A percentile compares a stretch with the other conserved stretches of the same genome.
Conservation (phyloP, 2,797 vertebrate genomes). For the Cyclura pinguis region DNA sequence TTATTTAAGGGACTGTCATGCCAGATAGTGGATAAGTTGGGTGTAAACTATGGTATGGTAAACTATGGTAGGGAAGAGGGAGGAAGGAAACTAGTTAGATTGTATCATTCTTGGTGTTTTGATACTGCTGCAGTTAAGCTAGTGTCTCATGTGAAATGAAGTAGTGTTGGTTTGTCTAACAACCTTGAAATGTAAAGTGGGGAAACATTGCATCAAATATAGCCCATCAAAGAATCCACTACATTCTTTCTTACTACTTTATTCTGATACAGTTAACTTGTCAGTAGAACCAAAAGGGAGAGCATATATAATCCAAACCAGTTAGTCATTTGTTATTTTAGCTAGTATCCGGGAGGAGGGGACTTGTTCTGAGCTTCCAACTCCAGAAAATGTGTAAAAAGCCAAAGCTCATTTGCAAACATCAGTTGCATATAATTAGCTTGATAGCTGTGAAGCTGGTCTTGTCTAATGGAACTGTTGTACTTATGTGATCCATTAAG, state of each 20-base stretch:
- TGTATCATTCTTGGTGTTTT: neutral
- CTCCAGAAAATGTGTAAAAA: neutral
- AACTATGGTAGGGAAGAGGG: neutral
- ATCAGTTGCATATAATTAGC: conserved; percentile 9
- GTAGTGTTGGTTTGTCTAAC: neutral
- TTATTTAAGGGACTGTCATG: neutral
- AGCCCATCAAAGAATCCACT: neutral
- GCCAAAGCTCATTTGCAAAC: neutral
- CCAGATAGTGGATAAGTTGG: neutral
- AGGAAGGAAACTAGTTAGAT: neutral
- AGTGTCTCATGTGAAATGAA: neutral
- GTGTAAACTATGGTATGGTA: neutral
- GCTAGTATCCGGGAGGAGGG: neutral
- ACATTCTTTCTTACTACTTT: neutral
- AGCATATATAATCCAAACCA: neutral
- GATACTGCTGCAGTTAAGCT: neutral
- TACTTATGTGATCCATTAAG: conserved; percentile 8
- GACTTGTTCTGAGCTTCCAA: neutral
- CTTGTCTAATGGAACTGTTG: conserved; percentile 5
- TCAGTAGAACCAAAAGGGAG: neutral
- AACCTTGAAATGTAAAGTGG: neutral
- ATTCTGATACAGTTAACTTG: neutral
- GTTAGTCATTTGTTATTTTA: neutral
- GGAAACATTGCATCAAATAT: neutral
- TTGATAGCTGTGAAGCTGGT: conserved; percentile 10